Conservation (phyloP, 2,113 vertebrate genomes). For the Leptobrachium ailaonicum region DNA sequence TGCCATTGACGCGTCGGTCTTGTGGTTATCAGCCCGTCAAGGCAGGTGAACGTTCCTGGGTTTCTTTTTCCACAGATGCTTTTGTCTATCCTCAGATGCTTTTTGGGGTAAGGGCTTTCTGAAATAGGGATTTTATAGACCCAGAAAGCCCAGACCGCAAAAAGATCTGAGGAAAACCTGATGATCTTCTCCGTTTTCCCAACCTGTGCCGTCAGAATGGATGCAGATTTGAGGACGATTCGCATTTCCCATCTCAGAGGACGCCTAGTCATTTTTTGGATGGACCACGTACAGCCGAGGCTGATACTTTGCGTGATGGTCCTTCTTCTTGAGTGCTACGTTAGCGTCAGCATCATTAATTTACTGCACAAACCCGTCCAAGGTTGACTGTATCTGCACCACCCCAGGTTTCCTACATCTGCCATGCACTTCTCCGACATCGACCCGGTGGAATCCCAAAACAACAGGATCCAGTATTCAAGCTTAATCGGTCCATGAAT, state of each 20-base stretch:
- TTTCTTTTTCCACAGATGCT: slow-evolving; percentile 37
- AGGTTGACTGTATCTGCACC: neutral
- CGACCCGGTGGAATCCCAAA: neutral
- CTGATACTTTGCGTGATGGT: neutral
- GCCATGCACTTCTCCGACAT: neutral
- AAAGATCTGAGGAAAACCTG: slow-evolving; percentile 51
- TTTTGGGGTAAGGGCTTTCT: slow-evolving; percentile 57
- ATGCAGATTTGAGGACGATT: neutral
- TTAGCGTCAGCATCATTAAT: neutral
- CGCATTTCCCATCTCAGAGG: neutral
- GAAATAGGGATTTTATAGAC: slow-evolving; percentile 53
- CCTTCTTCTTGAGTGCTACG: neutral
- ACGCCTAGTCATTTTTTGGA: neutral
- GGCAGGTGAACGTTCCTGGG: neutral
- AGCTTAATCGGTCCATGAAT: neutral
- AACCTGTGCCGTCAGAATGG: neutral
- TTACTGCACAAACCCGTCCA: neutral
- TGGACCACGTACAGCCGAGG: neutral
- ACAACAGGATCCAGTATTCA: too few species aligned
- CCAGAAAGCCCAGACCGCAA: slow-evolving; percentile 57
- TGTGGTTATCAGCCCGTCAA: neutral
- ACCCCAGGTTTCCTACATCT: neutral
- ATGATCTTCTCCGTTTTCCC: neutral
- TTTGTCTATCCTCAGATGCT: slow-evolving; percentile 50
- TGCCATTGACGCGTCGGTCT: neutral